Percentiles rank a stretch among this genome's conserved stretches.
These are phyloP conservation scores for Coecobrya sp. DNA, from an alignment of 2,888 invertebrate species.

Conservation along the genomic window DNA sequence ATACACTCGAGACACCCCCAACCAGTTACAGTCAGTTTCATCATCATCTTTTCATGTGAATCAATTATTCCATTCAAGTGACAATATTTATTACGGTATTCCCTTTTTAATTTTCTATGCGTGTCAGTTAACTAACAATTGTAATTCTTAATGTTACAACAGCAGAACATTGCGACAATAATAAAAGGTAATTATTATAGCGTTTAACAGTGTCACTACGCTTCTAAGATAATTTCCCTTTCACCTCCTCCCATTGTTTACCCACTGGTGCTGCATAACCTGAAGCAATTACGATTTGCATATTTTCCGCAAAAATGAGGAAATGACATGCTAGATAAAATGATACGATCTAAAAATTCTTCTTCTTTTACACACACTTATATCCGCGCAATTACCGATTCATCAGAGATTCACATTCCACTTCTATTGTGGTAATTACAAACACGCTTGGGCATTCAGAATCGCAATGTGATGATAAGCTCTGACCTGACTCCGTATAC, in stretches of 20 bases:
- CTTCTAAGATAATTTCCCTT: slow-evolving; percentile 35
- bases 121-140: neutral
- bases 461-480: neutral
- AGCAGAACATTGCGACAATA: neutral
- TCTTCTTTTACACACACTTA: neutral
- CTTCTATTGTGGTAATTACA: neutral
- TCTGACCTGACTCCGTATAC: neutral
- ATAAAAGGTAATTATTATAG: slow-evolving; percentile 25
- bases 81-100: slow-evolving; percentile 41
- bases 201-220: neutral
- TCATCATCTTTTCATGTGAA: neutral
- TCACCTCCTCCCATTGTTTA: slow-evolving; percentile 67
- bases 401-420: slow-evolving; percentile 11
- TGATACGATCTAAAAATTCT: neutral
- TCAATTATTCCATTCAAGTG: slow-evolving; percentile 29
- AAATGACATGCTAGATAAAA: slow-evolving; percentile 11
- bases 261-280: neutral
- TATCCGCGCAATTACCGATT: neutral
- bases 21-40: neutral
- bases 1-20: neutral
- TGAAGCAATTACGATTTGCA: slow-evolving; percentile 37
- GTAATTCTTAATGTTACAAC: neutral
- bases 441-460: neutral
- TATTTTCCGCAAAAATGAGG: slow-evolving; percentile 37
- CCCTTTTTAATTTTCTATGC: slow-evolving; percentile 29